These are phyloP conservation scores for Borostomias antarcticus DNA, from an alignment of 2,797 vertebrate species.

Conservation along the genomic window DNA sequence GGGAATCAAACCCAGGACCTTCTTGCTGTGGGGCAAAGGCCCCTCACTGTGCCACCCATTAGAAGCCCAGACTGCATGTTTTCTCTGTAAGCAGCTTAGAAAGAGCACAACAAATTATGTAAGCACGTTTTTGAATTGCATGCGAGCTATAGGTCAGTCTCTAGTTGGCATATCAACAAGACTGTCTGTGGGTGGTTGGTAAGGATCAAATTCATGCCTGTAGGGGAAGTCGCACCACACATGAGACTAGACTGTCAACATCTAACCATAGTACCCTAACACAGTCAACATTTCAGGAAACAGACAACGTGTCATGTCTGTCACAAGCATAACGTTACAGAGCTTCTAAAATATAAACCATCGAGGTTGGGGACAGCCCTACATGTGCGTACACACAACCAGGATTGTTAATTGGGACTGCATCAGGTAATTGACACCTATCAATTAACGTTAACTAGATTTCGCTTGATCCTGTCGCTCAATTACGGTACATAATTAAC, in stretches of 20 bases:
- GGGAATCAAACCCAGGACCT: too few species aligned
- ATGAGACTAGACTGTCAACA: background rate
- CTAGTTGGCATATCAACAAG: constrained; percentile 22
- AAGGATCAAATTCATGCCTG: constrained; percentile 15
- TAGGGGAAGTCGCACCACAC: constrained; percentile 22
- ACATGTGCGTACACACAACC: too few species aligned
- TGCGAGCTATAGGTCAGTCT: constrained; percentile 39
- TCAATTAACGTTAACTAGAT: too few species aligned
- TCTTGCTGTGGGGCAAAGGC: background rate
- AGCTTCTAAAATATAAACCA: background rate
- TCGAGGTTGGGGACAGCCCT: background rate
- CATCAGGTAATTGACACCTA: too few species aligned
- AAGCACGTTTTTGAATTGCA: constrained; percentile 40
- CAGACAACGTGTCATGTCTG: too few species aligned
- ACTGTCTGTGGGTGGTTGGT: constrained; percentile 31
- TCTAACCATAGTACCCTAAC: too few species aligned
- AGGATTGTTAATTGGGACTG: too few species aligned
- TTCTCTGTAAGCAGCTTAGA: constrained; percentile 21
- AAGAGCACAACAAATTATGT: constrained; percentile 31
- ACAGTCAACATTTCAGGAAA: too few species aligned
- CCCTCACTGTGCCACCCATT: constrained; percentile 15
- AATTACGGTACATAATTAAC: too few species aligned
- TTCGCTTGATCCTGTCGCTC: too few species aligned
- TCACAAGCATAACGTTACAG: background rate
- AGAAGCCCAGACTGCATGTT: constrained; percentile 14